Evolutionary conservation across 1,140 invertebrate species (phyloP).

Genomic region (Yoshiicerus persimilis): DNA sequence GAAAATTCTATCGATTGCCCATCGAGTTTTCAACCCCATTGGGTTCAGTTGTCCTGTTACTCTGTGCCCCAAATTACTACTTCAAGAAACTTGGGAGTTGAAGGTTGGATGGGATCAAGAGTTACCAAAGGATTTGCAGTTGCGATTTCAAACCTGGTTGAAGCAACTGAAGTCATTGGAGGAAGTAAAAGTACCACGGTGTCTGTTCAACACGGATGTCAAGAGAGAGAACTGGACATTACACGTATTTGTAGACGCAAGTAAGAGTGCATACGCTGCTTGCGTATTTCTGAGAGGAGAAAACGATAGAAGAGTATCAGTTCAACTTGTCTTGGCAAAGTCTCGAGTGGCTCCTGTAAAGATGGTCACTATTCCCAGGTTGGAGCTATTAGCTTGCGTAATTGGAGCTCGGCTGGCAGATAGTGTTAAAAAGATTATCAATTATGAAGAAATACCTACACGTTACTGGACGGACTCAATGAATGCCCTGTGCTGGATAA

Average conservation of each 20-base stretch:
- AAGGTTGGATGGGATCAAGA: not conserved
- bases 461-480: constrained; percentile 33
- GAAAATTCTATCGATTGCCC: not conserved
- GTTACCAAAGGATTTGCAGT: not conserved
- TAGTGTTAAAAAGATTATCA: not conserved
- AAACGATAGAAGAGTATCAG: not conserved
- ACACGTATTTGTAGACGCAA: not conserved
- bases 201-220: not conserved
- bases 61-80: not conserved
- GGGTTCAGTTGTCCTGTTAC: not conserved
- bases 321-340: not conserved
- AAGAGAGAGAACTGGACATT: not conserved
- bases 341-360: not conserved
- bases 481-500: constrained; percentile 32
- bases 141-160: not conserved
- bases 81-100: not conserved
- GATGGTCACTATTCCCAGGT: not conserved
- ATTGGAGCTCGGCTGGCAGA: not conserved
- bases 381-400: not conserved
- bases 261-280: not conserved
- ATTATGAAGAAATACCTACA: not conserved
- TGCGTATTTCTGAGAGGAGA: not conserved
- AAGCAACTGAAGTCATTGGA: not conserved
- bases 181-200: not conserved
- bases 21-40: not conserved